Base-by-base conservation (phyloP, 2,888 invertebrate genomes). In the Meiosimyza platycephala region DNA sequence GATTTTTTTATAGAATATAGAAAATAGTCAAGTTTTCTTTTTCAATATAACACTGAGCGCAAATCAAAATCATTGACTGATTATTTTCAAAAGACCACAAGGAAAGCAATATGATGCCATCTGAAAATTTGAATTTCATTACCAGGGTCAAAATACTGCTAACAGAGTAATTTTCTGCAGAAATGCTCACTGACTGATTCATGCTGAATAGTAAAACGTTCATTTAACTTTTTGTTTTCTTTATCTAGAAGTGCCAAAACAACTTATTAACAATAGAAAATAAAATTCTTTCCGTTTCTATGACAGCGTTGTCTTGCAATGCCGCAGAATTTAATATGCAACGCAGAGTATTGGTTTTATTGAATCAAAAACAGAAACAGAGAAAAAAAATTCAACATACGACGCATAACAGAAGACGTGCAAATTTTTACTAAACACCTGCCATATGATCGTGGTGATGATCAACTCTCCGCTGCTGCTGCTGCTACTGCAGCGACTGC, bases 221-320 rank as follows among this genome's bases (percentile, higher is more conserved):
- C 16, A 55, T 13, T 47, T 67, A 28, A 28, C 28, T 28, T 28
- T 28, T 28, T 28, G 28, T 28, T 28, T 28, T 28, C 6, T 40
- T 40, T 9, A 40, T n/a, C 55, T 57, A 9, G 15, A 47, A 69
- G 52, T 54, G 51, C 60, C 60, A 70, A 63, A 70, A 70, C 63
- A 63, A 48, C 22, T 18, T 18, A 62, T 69, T 69, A 69, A 52
- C 62, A 50, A 69, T 48, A 67, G 55, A 67, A 40, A 66, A 66
- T 66, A 52, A 66, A 66, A 54, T 40, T 9, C 40, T 28, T 52
- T 40, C n/a, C 48, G 3, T 16, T 22, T 48, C 48, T 50, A 47
- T 47, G 18, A 11, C 40, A 40, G 40, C 40, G 40, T 40, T 9
- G 40, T 40, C 40, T 7, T 33, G 28, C 22, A 51, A 7, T 67